A percentile compares a stretch with the other conserved stretches of the same genome.
These are phyloP conservation scores for Metellina segmentata DNA, from an alignment of 2,888 invertebrate species.

Conservation along the genomic window DNA sequence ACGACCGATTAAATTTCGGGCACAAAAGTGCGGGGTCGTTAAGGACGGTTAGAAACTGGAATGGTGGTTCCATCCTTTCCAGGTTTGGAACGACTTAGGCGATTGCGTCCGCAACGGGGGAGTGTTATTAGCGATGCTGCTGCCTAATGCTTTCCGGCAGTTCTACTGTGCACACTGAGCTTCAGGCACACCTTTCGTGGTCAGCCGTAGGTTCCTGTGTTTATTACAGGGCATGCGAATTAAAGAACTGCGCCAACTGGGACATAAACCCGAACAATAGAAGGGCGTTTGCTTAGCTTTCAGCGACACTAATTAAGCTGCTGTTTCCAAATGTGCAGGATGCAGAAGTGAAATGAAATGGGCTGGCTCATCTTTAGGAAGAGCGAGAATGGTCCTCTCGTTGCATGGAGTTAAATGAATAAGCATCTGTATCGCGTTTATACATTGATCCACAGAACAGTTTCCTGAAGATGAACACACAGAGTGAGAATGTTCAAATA, in stretches of 20 bases:
- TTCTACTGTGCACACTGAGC: neutral
- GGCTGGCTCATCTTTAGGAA: too few species aligned
- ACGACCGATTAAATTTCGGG: constrained; percentile 20
- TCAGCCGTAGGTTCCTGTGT: neutral
- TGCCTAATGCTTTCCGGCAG: constrained; percentile 16
- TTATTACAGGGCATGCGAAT: too few species aligned
- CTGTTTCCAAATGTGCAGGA: neutral
- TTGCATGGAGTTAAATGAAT: too few species aligned
- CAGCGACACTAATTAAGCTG: neutral
- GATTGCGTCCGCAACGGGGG: neutral
- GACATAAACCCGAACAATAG: neutral
- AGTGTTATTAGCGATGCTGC: neutral
- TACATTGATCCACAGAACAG: too few species aligned
- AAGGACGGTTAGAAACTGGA: constrained; percentile 1
- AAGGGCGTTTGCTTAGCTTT: neutral
- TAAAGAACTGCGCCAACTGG: neutral
- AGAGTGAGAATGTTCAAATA: too few species aligned
- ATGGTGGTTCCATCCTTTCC: neutral
- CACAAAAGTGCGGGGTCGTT: constrained; percentile 11
- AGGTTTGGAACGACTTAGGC: neutral
- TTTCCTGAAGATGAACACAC: too few species aligned
- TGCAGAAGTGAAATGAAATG: neutral
- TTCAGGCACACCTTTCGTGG: neutral
- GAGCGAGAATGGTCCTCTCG: too few species aligned
- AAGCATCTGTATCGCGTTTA: too few species aligned